Evolutionary conservation across 2,113 vertebrate species (phyloP), one percentile per base, ranked within the genome.

Genomic region (Rissa tridactyla): DNA sequence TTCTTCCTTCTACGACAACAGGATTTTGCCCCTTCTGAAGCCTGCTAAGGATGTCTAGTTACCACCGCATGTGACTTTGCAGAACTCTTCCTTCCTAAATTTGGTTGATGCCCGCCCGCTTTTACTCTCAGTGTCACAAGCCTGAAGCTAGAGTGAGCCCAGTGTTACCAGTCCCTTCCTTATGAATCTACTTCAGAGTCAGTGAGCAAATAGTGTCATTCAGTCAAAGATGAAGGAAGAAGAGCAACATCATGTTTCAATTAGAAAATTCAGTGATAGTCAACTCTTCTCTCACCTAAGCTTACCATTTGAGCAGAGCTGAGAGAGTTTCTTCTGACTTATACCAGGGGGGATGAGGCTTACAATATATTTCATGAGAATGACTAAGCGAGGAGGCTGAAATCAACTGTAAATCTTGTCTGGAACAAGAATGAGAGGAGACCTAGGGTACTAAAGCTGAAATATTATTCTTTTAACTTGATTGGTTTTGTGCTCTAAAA

Each of bases 401-500:
- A 93, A 79, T 79, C 34, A 76, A 30, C 8, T 5, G 1, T 84
- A 94, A 95, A 84, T 91, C 90, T 91, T 80, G 36, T 38, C 58
- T 66, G 40, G 66, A 96, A 86, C 75, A 82, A 49, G 75, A 92
- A 32, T 77, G 54, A 94, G 68, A 86, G 66, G 49, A 95, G 40
- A 61, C 18, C 54, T 46, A 88, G 34, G 16, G 25, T 88, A 51
- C 46, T 62, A 76, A 76, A 72, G 75, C 40, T 85, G 82, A 83
- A 92, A 91, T 84, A 95, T 91, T 91, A 61, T 64, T 96, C 90
- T 92, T 88, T 88, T 92, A 57, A 92, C 93, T 70, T 81, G 82
- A 75, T 79, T 70, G 42, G 61, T 86, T 94, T 86, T 86, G 62
- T 66, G 38, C 66, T 83, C 29, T 94, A 57, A 87, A 91, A 94